Evolutionary conservation across 2,797 vertebrate genomes (phyloP), one percentile per base, ranked within the genome.

Genomic region (Gallinago stenura): DNA sequence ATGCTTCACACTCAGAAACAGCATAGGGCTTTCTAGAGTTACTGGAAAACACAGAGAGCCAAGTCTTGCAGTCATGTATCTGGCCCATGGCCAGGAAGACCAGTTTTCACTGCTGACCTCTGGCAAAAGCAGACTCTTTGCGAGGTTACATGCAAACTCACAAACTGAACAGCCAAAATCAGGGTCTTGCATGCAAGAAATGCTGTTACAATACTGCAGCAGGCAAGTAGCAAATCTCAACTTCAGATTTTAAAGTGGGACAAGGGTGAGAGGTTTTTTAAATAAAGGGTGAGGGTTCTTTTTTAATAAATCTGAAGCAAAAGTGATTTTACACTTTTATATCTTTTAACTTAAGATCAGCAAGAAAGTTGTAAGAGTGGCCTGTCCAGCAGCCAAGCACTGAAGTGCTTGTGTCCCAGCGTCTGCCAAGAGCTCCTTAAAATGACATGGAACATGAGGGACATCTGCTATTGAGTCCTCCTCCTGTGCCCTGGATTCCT

Each of bases 181-280:
- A 53, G 54, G 25, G 10, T n/a, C 21, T 66, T 61, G 20, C 14
- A 14, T 20, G 15, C 37, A 45, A 50, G 58, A 79, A 87, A n/a
- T 12, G 1, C 3, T 78, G n/a, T 28, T 35, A 53, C 6, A 89
- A 39, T 33, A 53, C 33, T 60, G 17, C 41, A 84, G n/a, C 8
- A 31, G 41, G 4, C 15, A 65, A 48, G 25, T 5, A 53, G 30
- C 31, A 60, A 35, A 71, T 60, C 35, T 62, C 28, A 66, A n/a
- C 0, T 1, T 11, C 15, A 78, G 15, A 62, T 6, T 2, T 5
- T 48, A 18, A 53, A 57, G 7, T 10, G 7, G 5, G 2, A 3
- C 3, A 57, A 37, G 9, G 2, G 3, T 30, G 17, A 48, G 4
- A 6, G 4, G 3, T 26, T 35, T 37, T 37, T 37, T 12, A 60